Percentiles rank a stretch among this genome's conserved stretches.
These are phyloP conservation scores for Amphimedon queenslandica DNA, from an alignment of 37 sponge, comb jelly and placozoan genomes.

Conservation along the genomic window DNA sequence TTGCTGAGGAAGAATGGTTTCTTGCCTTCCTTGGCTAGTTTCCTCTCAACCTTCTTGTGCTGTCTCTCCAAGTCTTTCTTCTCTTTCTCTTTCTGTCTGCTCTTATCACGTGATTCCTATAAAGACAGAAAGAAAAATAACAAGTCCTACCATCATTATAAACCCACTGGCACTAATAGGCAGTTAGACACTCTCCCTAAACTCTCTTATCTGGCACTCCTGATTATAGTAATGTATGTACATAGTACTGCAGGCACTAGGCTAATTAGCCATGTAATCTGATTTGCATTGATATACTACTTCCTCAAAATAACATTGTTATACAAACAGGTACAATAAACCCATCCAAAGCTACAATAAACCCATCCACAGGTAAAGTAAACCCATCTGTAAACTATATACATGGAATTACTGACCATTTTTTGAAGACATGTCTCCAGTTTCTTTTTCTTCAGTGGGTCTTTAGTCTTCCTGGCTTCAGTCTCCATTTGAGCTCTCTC, in stretches of 20 bases:
- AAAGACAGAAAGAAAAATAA: no score
- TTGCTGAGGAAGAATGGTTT: constrained; percentile 77
- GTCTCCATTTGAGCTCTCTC: constrained; percentile 49
- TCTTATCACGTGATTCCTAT: constrained; percentile 49
- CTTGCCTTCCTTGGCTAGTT: constrained; percentile 57
- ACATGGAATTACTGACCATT: constrained; percentile 38
- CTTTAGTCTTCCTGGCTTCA: constrained; percentile 33
- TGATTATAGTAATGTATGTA: no score
- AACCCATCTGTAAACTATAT: background rate
- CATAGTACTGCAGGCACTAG: no score
- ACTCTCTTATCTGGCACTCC: no score
- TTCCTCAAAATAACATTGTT: no score
- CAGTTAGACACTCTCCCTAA: no score
- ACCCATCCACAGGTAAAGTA: background rate
- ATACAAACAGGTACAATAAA: background rate
- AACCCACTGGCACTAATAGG: no score
- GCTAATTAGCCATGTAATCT: no score
- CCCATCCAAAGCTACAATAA: background rate
- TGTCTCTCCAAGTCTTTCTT: constrained; percentile 41
- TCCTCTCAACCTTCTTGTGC: constrained; percentile 52
- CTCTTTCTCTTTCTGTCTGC: constrained; percentile 30
- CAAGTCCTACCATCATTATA: no score
- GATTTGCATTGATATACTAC: no score
- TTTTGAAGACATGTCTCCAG: constrained; percentile 33
- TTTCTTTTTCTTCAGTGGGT: constrained; percentile 29